Evolutionary conservation across 2,113 vertebrate species (phyloP).

Genomic region (Oryzias javanicus): DNA sequence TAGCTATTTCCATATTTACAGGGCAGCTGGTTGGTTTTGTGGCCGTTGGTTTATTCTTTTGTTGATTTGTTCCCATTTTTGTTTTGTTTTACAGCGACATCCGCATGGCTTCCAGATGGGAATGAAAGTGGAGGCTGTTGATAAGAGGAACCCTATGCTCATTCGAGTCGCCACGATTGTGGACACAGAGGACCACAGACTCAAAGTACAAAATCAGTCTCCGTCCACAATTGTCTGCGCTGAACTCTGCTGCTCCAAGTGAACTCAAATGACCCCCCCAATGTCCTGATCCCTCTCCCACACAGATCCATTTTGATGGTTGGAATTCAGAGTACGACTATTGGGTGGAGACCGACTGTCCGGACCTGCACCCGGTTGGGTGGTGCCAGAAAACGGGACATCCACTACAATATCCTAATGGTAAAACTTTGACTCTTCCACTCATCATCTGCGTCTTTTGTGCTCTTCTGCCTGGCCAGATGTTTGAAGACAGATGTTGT

Average conservation of each 20-base stretch:
- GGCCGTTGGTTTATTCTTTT: background rate
- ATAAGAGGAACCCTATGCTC: slow-evolving; percentile 81
- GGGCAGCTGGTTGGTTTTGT: background rate
- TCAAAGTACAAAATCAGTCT: slow-evolving; percentile 63
- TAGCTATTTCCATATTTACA: background rate
- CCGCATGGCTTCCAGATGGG: slow-evolving; percentile 78
- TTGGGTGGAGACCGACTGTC: slow-evolving; percentile 86
- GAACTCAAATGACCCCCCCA: background rate
- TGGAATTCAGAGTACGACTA: slow-evolving; percentile 86
- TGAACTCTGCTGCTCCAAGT: background rate
- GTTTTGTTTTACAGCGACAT: slow-evolving; percentile 64
- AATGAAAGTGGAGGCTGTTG: slow-evolving; percentile 81
- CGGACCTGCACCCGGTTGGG: slow-evolving; percentile 86
- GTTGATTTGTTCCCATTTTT: background rate
- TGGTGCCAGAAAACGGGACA: slow-evolving; percentile 93
- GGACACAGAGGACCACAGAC: slow-evolving; percentile 75
- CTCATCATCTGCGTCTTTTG: background rate
- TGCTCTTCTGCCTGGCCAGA: background rate
- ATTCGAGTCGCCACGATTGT: slow-evolving; percentile 75
- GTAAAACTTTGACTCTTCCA: slow-evolving; percentile 60
- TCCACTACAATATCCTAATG: slow-evolving; percentile 81
- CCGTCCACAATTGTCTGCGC: background rate
- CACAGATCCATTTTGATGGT: slow-evolving; percentile 87
- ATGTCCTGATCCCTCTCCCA: no score
- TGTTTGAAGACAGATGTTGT: slow-evolving; percentile 23